These are phyloP conservation scores for Drosophila repleta DNA, from an alignment of 1,140 invertebrate genomes.

Conservation along the genomic window DNA sequence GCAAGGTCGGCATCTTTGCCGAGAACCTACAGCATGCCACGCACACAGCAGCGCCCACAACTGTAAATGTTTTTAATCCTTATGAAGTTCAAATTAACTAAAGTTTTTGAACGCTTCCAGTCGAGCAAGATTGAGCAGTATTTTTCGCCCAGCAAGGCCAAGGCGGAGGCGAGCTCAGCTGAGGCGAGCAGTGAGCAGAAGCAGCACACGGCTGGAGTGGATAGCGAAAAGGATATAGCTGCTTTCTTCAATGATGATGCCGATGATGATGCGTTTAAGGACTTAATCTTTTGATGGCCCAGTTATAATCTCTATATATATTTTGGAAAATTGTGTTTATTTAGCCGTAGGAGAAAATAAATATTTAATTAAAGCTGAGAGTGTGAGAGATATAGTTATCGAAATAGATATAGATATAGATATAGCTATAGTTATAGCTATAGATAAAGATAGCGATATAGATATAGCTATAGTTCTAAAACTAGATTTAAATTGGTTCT, in stretches of 20 bases:
- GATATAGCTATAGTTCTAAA: too few relatives aligned
- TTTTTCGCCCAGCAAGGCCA: constrained; percentile 60
- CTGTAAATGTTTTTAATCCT: constrained; percentile 27
- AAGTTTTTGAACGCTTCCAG: constrained; percentile 37
- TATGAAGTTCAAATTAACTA: not conserved
- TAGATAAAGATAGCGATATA: too few relatives aligned
- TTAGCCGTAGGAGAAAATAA: constrained; percentile 32
- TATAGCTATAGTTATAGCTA: too few relatives aligned
- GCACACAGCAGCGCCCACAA: constrained; percentile 65
- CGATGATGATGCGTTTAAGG: constrained; percentile 74
- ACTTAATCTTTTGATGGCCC: constrained; percentile 58
- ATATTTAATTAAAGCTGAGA: not conserved
- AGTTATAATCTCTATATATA: not conserved
- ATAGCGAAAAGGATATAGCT: constrained; percentile 49
- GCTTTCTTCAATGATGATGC: constrained; percentile 74
- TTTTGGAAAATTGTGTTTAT: not conserved
- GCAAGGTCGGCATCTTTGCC: constrained; percentile 90
- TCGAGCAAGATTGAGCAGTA: constrained; percentile 68
- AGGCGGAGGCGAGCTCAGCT: not conserved
- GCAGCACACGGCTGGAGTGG: not conserved
- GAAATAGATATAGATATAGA: too few relatives aligned
- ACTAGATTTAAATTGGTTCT: too few relatives aligned
- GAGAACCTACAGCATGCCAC: constrained; percentile 77
- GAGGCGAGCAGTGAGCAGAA: constrained; percentile 1
- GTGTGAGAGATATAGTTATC: too few relatives aligned